Conservation (phyloP, 2,797 vertebrate genomes). For the Pteropus rufus region DNA sequence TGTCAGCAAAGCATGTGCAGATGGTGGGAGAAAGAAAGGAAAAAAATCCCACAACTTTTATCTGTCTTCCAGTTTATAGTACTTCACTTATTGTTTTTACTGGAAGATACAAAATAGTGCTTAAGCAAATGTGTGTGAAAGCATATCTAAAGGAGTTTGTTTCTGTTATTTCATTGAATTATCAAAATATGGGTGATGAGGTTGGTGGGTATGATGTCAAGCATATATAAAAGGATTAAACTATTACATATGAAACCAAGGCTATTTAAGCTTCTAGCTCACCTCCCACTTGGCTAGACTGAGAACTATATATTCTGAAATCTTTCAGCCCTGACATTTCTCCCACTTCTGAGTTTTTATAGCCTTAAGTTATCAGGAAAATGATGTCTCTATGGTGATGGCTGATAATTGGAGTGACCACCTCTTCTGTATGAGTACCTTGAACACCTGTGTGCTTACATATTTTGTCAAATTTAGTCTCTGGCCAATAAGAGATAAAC, state of each 20-base stretch:
- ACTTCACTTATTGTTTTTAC: conserved; percentile 8
- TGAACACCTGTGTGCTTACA: neutral
- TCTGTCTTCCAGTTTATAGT: neutral
- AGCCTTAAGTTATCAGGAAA: neutral
- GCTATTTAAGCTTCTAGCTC: neutral
- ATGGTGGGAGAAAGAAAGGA: neutral
- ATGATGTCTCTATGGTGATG: neutral
- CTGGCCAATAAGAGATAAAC: neutral
- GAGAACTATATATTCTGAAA: neutral
- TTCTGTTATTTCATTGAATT: neutral
- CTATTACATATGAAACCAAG: neutral
- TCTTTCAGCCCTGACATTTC: neutral
- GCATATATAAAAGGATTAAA: neutral
- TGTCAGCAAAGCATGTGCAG: conserved; percentile 15
- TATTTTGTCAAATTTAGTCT: conserved; percentile 11
- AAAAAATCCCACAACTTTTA: neutral
- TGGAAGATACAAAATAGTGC: neutral
- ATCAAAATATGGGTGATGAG: neutral
- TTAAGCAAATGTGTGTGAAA: neutral
- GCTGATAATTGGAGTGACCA: neutral
- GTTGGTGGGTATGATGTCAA: neutral
- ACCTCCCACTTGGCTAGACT: neutral
- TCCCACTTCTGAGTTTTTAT: neutral
- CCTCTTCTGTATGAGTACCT: neutral
- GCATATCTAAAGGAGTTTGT: neutral